Evolutionary conservation across 2,888 invertebrate species (phyloP), one percentile per base, ranked within the genome.

Genomic region (Himalopsyche tibetana): DNA sequence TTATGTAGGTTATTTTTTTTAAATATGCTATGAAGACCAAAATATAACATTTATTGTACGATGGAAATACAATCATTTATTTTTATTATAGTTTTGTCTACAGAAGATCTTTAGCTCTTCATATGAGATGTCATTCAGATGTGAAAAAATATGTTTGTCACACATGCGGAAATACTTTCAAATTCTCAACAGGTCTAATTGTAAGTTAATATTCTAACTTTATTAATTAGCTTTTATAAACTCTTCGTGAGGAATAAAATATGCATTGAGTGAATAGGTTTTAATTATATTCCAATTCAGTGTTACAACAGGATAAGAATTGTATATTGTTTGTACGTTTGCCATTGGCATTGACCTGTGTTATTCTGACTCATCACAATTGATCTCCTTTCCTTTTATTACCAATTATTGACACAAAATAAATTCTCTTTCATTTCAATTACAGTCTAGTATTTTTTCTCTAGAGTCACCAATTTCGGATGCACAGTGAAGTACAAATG

Each of bases 401-500:
- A 45, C 8, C 45, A 0, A 11, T 45, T 9, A 45, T 11, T 9
- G 8, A 45, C 45, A 45, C 45, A 40, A 40, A 40, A 2, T 40
- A 40, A 40, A 40, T 40, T 40, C 3, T 40, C 40, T 6, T 45
- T 11, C 45, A 45, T 45, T 45, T 45, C 45, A 45, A 45, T 11
- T 45, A 11, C 45, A 9, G 11, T 45, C 45, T 45, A 45, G 45
- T 45, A 45, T 45, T 45, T 45, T 45, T 19, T 79, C 38, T 9
- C 40, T 84, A 88, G 88, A 88, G 87, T 80, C 88, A 88, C 69
- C 86, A 84, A 55, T 87, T 86, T 42, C 80, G 88, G 36, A 84
- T 80, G 45, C 88, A 88, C 80, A 82, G 38, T 12, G 40, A 82
- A 38, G 55, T 80, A 19, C 74, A 87, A n/a, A 69, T 84, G 9